phyloP scores from a whole-genome alignment of 2,113 vertebrate genomes.

The Tetraodon nigroviridis region DNA sequence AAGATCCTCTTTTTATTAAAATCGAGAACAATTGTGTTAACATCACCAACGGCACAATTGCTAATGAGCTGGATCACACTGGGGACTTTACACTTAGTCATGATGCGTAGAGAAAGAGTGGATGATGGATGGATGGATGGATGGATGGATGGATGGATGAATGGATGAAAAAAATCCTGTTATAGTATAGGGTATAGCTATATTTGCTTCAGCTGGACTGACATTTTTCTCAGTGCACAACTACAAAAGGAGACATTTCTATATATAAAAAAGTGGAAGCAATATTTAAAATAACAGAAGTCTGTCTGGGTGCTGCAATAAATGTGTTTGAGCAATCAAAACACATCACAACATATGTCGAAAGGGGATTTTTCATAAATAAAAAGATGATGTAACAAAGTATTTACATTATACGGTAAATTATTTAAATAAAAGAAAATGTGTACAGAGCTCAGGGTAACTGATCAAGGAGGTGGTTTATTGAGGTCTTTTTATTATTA shows the following conservation, averaged over 20 bases:
- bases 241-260: slow-evolving; percentile 36
- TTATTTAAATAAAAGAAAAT: neutral
- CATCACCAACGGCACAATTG: slow-evolving; percentile 8
- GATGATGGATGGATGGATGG: no score
- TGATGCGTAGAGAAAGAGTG: no score
- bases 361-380: neutral
- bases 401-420: neutral
- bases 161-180: no score
- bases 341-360: slow-evolving; percentile 2
- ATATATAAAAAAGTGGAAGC: slow-evolving; percentile 50
- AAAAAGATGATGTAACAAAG: neutral
- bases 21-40: neutral
- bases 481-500: neutral
- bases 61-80: slow-evolving; percentile 12
- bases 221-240: slow-evolving; percentile 28
- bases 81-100: neutral
- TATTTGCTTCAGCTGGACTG: slow-evolving; percentile 14
- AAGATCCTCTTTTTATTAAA: neutral
- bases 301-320: slow-evolving; percentile 45
- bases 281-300: slow-evolving; percentile 42
- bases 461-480: neutral
- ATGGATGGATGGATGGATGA: no score
- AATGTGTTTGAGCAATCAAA: slow-evolving; percentile 2
- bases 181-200: no score
- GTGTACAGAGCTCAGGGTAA: neutral